phyloP scores from a whole-genome alignment of 2,113 vertebrate genomes.

The Tringa solitaria region DNA sequence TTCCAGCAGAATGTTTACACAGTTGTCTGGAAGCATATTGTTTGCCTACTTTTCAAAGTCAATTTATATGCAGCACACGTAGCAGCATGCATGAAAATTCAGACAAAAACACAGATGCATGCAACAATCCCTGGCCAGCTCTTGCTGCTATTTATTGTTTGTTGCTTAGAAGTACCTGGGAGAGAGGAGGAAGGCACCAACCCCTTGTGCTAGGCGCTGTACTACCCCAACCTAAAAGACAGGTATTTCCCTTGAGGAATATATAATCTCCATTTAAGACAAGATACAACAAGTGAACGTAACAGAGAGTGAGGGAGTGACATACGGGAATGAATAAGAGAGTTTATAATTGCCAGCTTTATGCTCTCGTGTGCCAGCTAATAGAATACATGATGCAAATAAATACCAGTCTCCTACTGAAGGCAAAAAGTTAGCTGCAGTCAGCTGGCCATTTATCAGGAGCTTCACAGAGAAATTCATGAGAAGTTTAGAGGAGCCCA shows the following conservation, averaged over 20 bases:
- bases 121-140: conserved; percentile 11
- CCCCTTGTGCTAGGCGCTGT: not conserved
- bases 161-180: not conserved
- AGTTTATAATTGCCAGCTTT: conserved; percentile 29
- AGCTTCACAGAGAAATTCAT: not conserved
- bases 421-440: conserved; percentile 15
- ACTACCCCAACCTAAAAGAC: not conserved
- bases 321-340: conserved; percentile 51
- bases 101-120: conserved; percentile 67
- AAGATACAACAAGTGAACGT: not conserved
- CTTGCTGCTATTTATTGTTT: not conserved
- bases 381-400: conserved; percentile 26
- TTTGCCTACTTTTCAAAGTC: conserved; percentile 52
- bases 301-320: not conserved
- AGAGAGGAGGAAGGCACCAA: not conserved
- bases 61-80: conserved; percentile 72
- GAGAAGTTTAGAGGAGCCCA: not conserved
- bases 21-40: conserved; percentile 46
- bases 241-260: not conserved
- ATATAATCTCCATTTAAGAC: not conserved
- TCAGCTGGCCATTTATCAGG: not conserved
- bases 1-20: conserved; percentile 49
- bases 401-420: not conserved
- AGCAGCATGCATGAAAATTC: conserved; percentile 52
- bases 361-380: not conserved